Base-by-base conservation (phyloP, 2,797 vertebrate genomes). In the Glyptemys insculpta region DNA sequence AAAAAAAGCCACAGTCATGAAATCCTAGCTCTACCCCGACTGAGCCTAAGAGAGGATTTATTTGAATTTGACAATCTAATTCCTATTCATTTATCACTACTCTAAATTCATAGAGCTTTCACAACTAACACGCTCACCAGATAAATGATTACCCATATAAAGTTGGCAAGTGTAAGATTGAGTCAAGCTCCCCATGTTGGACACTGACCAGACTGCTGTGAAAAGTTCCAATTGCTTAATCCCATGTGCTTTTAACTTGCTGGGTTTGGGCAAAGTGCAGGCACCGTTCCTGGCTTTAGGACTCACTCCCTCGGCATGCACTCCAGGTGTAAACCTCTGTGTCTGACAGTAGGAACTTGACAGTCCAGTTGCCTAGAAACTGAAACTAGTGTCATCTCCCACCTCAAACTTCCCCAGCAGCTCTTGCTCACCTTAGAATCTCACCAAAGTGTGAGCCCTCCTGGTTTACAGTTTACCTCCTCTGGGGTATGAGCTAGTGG, bases 81-180 rank as follows among this genome's bases (percentile, higher is more conserved):
- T 78, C 80, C 3, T 54, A 6, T 5, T 2, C 0, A 2, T 47
- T 68, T 12, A 6, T 27, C 0, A 0, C 41, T 27, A 65, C 21
- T 50, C 86, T 11, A 87, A 49, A 72, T 80, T 12, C 11, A 5
- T 3, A 47, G 76, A 83, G 78, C 83, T 50, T 31, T 5, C 62
- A 49, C 18, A 53, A 12, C 4, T 83, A 85, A 25, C 1, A 34
- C 3, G 44, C 44, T 27, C 44, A 49, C 25, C n/a, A 23, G n/a
- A 37, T 37, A 72, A 72, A 37, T 21, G 65, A 72, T 37, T 3
- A 41, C n/a, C 21, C 8, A 5, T 41, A 72, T 10, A 41, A 37
- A 72, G 65, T 3, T 41, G 34, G 8, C n/a, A 21, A 9, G 9
- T 62, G 59, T 31, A 31, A 62, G 59, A 7, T 44, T 44, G 44